Evolutionary conservation across 2,888 invertebrate genomes (phyloP).

Genomic region (Chelonus formosanus): DNA sequence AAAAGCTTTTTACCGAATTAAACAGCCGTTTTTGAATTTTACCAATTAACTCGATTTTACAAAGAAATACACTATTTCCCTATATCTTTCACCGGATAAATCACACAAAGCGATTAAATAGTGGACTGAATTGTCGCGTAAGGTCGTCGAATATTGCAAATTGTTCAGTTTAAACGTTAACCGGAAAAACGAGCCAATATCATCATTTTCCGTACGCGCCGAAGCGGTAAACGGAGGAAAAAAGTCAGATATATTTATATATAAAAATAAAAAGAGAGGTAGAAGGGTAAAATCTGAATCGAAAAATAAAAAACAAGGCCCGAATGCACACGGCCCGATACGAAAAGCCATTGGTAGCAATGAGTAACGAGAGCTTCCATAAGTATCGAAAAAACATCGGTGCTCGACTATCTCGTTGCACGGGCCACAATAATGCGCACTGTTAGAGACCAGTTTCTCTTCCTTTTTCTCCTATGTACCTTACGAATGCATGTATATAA

Average conservation of each 20-base stretch:
- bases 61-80: too few relatives aligned
- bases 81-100: too few relatives aligned
- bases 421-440: conserved; percentile 32
- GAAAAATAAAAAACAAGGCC: conserved; percentile 30
- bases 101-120: not conserved
- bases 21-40: too few relatives aligned
- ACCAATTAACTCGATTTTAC: too few relatives aligned
- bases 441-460: not conserved
- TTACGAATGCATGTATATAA: not conserved
- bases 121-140: conserved; percentile 29
- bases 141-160: conserved; percentile 34
- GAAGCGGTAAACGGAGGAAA: conserved; percentile 14
- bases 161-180: conserved; percentile 33
- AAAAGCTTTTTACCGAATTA: too few relatives aligned
- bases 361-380: conserved; percentile 34
- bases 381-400: conserved; percentile 38
- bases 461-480: conserved; percentile 11
- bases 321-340: conserved; percentile 36
- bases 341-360: conserved; percentile 33
- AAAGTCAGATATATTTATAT: not conserved
- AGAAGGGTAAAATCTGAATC: conserved; percentile 26
- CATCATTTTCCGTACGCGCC: conserved; percentile 27
- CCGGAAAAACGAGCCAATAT: conserved; percentile 34
- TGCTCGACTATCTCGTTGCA: conserved; percentile 33
- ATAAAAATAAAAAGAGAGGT: conserved; percentile 6